A percentile compares a stretch with the other conserved stretches of the same genome.
Evolutionary conservation across 2,113 vertebrate genomes (phyloP).

Genomic region (Myrmecobius fasciatus): DNA sequence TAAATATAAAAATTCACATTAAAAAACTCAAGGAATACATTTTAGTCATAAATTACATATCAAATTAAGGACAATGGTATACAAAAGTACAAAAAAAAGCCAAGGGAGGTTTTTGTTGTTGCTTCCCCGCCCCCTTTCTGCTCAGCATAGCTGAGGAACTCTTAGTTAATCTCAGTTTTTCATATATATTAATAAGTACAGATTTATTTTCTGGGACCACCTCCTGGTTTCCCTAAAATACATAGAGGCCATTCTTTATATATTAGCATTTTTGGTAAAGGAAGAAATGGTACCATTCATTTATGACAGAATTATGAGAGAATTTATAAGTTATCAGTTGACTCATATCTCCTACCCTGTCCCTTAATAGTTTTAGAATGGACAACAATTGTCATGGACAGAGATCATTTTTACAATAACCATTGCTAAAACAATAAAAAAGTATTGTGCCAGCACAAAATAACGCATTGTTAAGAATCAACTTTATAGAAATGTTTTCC

Average conservation of each 20-base stretch:
- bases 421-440: background rate
- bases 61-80: background rate
- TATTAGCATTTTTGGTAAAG: background rate
- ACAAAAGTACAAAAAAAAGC: slow-evolving; percentile 19
- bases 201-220: background rate
- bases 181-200: background rate
- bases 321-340: background rate
- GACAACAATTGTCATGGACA: rapidly evolving
- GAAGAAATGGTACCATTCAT: background rate
- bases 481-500: background rate
- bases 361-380: background rate
- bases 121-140: background rate
- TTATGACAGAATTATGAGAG: background rate
- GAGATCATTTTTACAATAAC: too few relatives aligned
- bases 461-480: rapidly evolving
- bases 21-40: slow-evolving; percentile 50
- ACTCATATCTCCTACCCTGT: rapidly evolving
- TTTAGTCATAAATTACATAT: background rate
- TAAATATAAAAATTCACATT: slow-evolving; percentile 41
- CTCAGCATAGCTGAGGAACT: background rate
- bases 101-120: background rate
- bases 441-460: background rate
- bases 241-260: background rate
- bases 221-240: background rate
- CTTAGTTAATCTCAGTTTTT: background rate